These are phyloP conservation scores for Spodoptera frugiperda DNA, from an alignment of 1,140 invertebrate genomes.

Conservation along the genomic window DNA sequence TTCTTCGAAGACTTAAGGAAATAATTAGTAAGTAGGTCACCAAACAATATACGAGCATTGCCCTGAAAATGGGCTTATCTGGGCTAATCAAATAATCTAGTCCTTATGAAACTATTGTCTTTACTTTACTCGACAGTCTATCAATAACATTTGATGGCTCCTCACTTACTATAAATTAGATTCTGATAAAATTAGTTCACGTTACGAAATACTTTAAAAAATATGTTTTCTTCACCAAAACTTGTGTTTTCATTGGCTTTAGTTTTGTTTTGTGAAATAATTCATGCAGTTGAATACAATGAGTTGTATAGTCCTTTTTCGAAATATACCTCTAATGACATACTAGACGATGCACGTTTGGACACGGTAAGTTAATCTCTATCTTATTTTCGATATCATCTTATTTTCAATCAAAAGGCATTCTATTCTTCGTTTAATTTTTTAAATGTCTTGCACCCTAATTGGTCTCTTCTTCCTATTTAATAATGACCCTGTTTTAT, in stretches of 20 bases:
- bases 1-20: slow-evolving; percentile 34
- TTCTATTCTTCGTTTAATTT: too few relatives aligned
- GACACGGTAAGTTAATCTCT: slow-evolving; percentile 69
- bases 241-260: background rate
- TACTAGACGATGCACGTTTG: slow-evolving; percentile 74
- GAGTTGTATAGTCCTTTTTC: slow-evolving; percentile 36
- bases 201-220: background rate
- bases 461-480: too few relatives aligned
- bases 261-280: background rate
- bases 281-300: slow-evolving; percentile 12
- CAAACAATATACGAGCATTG: slow-evolving; percentile 42
- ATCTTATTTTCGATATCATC: slow-evolving; percentile 38
- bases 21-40: slow-evolving; percentile 42
- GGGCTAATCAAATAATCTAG: slow-evolving; percentile 43
- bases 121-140: slow-evolving; percentile 28
- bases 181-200: background rate
- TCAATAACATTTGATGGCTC: slow-evolving; percentile 8
- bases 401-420: background rate
- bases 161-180: slow-evolving; percentile 30
- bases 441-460: too few relatives aligned
- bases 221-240: slow-evolving; percentile 27
- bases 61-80: slow-evolving; percentile 41
- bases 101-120: slow-evolving; percentile 45
- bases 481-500: too few relatives aligned
- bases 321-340: slow-evolving; percentile 53